Percentiles rank a stretch among this genome's conserved stretches.
phyloP scores from a whole-genome alignment of 2,797 vertebrate species.

The Lithobates sylvaticus region DNA sequence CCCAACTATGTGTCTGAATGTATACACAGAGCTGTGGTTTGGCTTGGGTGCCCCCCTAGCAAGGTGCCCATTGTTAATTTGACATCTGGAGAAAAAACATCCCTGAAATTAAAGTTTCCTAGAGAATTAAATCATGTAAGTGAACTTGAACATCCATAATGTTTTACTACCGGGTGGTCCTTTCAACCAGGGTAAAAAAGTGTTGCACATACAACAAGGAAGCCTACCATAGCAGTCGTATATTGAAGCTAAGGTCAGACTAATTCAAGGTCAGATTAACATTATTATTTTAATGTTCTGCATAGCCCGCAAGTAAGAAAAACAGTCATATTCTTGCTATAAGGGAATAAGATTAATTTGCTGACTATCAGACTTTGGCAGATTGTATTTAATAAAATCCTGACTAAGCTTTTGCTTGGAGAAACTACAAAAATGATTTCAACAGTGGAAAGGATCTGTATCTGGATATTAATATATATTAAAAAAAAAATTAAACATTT shows the following conservation, averaged over 20 bases:
- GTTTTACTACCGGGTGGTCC: too few species aligned
- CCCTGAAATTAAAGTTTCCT: too few species aligned
- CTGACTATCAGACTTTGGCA: slow-evolving; percentile 37
- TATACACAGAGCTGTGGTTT: too few species aligned
- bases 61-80: too few species aligned
- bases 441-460: background rate
- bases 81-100: too few species aligned
- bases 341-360: slow-evolving; percentile 29
- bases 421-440: slow-evolving; percentile 17
- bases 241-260: background rate
- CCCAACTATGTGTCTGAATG: too few species aligned
- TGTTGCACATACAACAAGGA: background rate
- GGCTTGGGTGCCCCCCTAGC: too few species aligned
- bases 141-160: too few species aligned
- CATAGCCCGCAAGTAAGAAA: slow-evolving; percentile 7
- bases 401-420: slow-evolving; percentile 6
- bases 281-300: slow-evolving; percentile 31
- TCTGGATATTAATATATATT: background rate
- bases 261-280: slow-evolving; percentile 17
- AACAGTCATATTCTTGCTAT: slow-evolving; percentile 9
- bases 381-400: slow-evolving; percentile 28
- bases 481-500: too few species aligned
- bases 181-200: too few species aligned
- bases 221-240: background rate
- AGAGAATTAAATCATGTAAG: too few species aligned